Conservation (phyloP, 1,140 invertebrate species). For the Drosophila nigrodunni region DNA sequence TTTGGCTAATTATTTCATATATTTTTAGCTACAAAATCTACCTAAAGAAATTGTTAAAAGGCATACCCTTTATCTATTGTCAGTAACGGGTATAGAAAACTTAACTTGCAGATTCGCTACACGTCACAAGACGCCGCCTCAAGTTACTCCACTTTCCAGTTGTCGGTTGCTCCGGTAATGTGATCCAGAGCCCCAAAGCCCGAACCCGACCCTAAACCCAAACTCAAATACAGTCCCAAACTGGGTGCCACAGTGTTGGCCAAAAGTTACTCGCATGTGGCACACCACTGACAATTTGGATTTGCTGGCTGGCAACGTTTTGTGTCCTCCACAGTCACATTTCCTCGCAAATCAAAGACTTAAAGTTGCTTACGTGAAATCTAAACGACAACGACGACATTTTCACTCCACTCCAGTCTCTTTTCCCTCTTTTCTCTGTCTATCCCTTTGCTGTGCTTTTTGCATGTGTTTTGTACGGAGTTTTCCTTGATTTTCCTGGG, state of each 20-base stretch:
- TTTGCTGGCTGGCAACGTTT: slow-evolving; percentile 21
- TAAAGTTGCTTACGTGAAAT: slow-evolving; percentile 75
- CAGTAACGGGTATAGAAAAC: slow-evolving; percentile 4
- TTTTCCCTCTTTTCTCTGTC: background rate
- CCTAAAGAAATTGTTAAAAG: too few relatives aligned
- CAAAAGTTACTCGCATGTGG: slow-evolving; percentile 46
- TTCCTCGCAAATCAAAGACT: slow-evolving; percentile 68
- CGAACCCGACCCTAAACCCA: background rate
- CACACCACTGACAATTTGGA: slow-evolving; percentile 49
- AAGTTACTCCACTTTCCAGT: too few relatives aligned
- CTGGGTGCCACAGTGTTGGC: slow-evolving; percentile 20
- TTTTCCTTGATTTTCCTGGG: background rate
- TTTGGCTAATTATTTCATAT: too few relatives aligned
- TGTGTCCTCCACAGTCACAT: slow-evolving; percentile 21
- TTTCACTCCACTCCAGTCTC: background rate
- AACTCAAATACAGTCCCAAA: background rate
- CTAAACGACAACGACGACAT: slow-evolving; percentile 47
- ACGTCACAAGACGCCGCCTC: slow-evolving; percentile 57
- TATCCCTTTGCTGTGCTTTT: background rate
- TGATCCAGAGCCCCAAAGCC: slow-evolving; percentile 16
- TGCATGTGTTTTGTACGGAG: slow-evolving; percentile 3
- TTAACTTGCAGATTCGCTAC: slow-evolving; percentile 74
- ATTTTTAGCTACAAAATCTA: too few relatives aligned
- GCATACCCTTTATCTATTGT: too few relatives aligned
- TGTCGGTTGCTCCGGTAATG: slow-evolving; percentile 8